Base-by-base conservation (phyloP, 2,888 invertebrate species). In the Axea sp. region DNA sequence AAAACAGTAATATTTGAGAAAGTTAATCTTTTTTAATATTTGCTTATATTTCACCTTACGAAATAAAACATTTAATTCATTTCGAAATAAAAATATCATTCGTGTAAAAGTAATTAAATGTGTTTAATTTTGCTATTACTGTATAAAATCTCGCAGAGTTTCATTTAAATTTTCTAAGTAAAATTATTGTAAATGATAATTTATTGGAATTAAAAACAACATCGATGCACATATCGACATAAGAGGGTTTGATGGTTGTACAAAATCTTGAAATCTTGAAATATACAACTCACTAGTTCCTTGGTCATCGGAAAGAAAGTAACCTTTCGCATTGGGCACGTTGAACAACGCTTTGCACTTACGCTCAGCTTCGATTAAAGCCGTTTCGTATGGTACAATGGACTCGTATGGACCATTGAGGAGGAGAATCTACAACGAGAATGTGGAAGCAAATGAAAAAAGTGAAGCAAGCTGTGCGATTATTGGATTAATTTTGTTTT, bases 291-390 rank as follows among this genome's bases (percentile, higher is more conserved):
- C 59, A 39, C 43, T 26, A 47, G 45, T 64, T 65, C 67, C 53
- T 64, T 73, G 76, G 76, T 77, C 78, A 79, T 77, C 55, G 74
- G 62, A 60, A 39, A 73, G 76, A 78, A 77, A 80, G 78, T 80
- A 79, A 80, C 81, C 81, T 81, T 77, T 81, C 79, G 80, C 80
- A 81, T 82, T 78, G 75, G 77, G 79, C 73, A 62, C 76, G 75
- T 69, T 76, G 80, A 82, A 84, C 84, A 84, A 72, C 79, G 79
- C 80, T 83, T 83, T 83, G 83, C 84, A 84, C 84, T 84, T 82
- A 83, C 79, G 78, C 73, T 73, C 76, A 76, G 76, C 76, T 77
- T 79, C 81, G 81, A 82, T 82, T 82, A 82, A 82, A 82, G 78
- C 80, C 78, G 79, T 79, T 77, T 78, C 77, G 78, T 73, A 78